Conservation (phyloP, 2,888 invertebrate species). For the Mechanitis mazaeus region DNA sequence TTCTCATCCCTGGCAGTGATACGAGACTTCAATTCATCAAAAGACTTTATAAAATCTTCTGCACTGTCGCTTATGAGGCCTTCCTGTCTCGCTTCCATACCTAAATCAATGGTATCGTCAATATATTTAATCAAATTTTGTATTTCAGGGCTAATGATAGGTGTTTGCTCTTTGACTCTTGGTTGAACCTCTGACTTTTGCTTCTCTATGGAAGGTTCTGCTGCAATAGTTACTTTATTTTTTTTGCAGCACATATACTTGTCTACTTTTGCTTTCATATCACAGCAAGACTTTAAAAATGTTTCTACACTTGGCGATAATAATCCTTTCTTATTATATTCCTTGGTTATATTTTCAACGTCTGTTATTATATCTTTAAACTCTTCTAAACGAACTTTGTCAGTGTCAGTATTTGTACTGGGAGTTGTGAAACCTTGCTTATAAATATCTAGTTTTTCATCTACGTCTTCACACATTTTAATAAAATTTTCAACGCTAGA, state of each 20-base stretch:
- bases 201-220: neutral
- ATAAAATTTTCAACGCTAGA: slow-evolving; percentile 35
- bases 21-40: slow-evolving; percentile 37
- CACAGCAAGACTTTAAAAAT: slow-evolving; percentile 36
- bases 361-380: slow-evolving; percentile 36
- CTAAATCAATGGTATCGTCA: slow-evolving; percentile 35
- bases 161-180: neutral
- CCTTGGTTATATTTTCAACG: slow-evolving; percentile 35
- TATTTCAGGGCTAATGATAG: slow-evolving; percentile 20
- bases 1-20: slow-evolving; percentile 21
- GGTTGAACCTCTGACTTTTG: slow-evolving; percentile 30
- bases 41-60: slow-evolving; percentile 40
- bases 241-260: neutral
- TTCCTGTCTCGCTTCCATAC: slow-evolving; percentile 35
- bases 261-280: slow-evolving; percentile 36
- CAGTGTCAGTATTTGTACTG: slow-evolving; percentile 7
- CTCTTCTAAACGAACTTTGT: slow-evolving; percentile 24
- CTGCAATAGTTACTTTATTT: neutral
- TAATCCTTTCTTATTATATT: slow-evolving; percentile 35
- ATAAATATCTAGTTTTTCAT: slow-evolving; percentile 29
- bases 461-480: slow-evolving; percentile 31
- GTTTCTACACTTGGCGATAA: slow-evolving; percentile 33
- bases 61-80: slow-evolving; percentile 36
- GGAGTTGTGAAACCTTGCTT: neutral
- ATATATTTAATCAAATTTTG: slow-evolving; percentile 32